A percentile compares a stretch with the other conserved stretches of the same genome.
Conservation (phyloP, 2,113 vertebrate species). For the Oncorhynchus gorbuscha region DNA sequence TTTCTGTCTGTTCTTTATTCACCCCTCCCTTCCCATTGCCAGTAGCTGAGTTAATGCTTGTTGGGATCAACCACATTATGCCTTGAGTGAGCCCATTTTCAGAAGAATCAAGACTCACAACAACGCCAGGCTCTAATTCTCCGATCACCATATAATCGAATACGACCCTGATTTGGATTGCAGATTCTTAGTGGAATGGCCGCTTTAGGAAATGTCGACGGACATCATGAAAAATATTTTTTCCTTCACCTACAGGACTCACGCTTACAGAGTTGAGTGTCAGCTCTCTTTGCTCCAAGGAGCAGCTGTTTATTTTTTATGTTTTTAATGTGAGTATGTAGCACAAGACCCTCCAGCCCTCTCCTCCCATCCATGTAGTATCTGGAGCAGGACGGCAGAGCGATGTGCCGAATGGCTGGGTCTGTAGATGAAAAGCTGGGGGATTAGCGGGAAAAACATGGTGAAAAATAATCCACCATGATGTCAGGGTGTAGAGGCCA, state of each 20-base stretch:
- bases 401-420: conserved; percentile 16
- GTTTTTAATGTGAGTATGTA: not conserved
- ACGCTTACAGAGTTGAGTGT: not conserved
- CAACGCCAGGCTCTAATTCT: no score
- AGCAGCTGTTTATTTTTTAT: not conserved
- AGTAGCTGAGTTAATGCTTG: not conserved
- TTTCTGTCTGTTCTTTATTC: not conserved
- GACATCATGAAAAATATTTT: no score
- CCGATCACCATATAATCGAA: not conserved
- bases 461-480: conserved; percentile 45
- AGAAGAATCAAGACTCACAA: not conserved
- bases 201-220: no score
- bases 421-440: conserved; percentile 56
- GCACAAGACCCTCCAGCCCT: not conserved
- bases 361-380: not conserved
- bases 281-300: not conserved
- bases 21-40: not conserved
- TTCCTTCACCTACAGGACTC: no score
- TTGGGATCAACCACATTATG: not conserved
- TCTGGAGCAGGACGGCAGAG: conserved; percentile 7
- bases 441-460: conserved; percentile 59
- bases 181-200: no score
- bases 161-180: no score
- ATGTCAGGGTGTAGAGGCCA: conserved; percentile 32
- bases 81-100: not conserved